Evolutionary conservation across 2,797 vertebrate species (phyloP).

Genomic region (Diplodus sargus): DNA sequence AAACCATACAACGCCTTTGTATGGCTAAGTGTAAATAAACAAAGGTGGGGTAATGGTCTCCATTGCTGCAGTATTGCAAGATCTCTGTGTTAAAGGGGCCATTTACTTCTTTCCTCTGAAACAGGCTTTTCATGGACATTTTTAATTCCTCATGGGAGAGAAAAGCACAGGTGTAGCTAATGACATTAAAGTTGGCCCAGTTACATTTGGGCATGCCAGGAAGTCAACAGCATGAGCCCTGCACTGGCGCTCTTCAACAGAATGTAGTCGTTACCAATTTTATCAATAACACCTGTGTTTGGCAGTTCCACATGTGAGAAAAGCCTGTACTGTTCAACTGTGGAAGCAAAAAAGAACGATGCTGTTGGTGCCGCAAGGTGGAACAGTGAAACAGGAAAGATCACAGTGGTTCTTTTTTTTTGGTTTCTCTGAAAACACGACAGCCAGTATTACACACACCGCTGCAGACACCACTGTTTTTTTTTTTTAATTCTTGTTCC

Average conservation of each 20-base stretch:
- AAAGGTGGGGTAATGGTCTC: too few relatives aligned
- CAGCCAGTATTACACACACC: background rate
- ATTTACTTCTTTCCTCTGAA: background rate
- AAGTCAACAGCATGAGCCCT: background rate
- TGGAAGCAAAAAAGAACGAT: background rate
- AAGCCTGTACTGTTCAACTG: background rate
- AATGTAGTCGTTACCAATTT: background rate
- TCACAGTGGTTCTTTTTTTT: background rate
- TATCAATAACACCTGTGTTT: slow-evolving; percentile 10
- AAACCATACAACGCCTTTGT: too few relatives aligned
- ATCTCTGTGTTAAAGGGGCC: too few relatives aligned
- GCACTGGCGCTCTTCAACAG: background rate
- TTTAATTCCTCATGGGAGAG: background rate
- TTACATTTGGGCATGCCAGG: slow-evolving; percentile 7
- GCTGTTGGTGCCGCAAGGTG: background rate
- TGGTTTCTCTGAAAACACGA: background rate
- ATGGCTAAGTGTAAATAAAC: too few relatives aligned
- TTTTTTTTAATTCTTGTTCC: background rate
- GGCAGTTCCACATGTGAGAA: background rate
- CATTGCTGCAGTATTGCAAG: too few relatives aligned
- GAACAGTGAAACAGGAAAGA: slow-evolving; percentile 8
- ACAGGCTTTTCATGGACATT: slow-evolving; percentile 13
- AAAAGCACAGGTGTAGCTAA: slow-evolving; percentile 14
- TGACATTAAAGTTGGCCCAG: background rate
- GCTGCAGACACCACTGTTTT: background rate